phyloP scores from a whole-genome alignment of 2,797 vertebrate genomes.

The Ciconia nigra region DNA sequence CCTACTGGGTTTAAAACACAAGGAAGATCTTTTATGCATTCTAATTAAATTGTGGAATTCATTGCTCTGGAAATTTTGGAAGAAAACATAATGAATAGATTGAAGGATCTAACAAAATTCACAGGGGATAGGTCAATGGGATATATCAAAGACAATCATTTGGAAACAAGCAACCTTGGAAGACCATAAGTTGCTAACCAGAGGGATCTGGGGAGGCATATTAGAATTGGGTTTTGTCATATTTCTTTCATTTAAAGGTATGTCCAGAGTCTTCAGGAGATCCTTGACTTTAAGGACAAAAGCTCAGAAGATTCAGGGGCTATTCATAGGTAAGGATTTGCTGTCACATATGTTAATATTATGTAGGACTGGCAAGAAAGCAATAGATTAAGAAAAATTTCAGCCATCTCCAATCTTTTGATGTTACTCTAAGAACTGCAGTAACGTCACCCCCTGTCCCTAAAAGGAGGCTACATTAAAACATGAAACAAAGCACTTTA shows the following conservation, averaged over 20 bases:
- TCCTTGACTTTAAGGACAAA: constrained; percentile 92
- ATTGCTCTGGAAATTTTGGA: neutral
- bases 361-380: neutral
- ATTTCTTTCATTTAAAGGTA: constrained; percentile 82
- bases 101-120: neutral
- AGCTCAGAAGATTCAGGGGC: constrained; percentile 84
- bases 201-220: neutral
- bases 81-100: neutral
- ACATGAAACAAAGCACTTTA: neutral
- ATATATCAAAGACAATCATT: neutral
- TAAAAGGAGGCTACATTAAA: neutral
- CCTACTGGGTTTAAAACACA: constrained; percentile 5
- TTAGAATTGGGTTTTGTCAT: neutral
- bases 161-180: neutral
- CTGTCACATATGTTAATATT: neutral
- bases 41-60: neutral
- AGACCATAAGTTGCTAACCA: neutral
- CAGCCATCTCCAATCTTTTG: neutral
- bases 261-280: constrained; percentile 93
- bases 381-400: neutral
- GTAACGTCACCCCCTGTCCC: neutral
- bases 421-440: neutral
- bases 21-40: neutral
- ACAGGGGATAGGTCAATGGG: neutral
- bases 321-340: constrained; percentile 81